These are phyloP conservation scores for Cebidichthys violaceus DNA, from an alignment of 2,113 vertebrate species.

Conservation along the genomic window DNA sequence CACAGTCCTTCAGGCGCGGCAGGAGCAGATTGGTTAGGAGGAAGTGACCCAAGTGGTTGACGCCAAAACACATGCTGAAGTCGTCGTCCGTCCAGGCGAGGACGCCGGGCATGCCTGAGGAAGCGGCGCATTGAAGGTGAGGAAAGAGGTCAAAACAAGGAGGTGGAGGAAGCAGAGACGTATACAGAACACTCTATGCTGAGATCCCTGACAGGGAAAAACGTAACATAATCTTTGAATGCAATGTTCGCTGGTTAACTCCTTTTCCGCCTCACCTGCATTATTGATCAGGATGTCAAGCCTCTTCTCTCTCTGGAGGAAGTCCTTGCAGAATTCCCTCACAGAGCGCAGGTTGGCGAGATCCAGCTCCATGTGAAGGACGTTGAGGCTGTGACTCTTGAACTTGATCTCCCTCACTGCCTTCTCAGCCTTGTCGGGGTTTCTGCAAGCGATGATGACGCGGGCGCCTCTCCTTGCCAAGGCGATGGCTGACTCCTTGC, in stretches of 20 bases:
- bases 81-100: slow-evolving; percentile 86
- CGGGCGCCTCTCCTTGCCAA: slow-evolving; percentile 83
- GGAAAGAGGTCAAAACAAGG: neutral
- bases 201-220: neutral
- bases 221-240: neutral
- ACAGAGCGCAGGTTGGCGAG: slow-evolving; percentile 83
- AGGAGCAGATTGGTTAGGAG: slow-evolving; percentile 85
- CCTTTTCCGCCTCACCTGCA: slow-evolving; percentile 79
- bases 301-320: slow-evolving; percentile 83
- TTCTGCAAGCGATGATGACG: slow-evolving; percentile 83
- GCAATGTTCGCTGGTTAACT: neutral
- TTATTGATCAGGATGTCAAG: slow-evolving; percentile 86
- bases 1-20: slow-evolving; percentile 80
- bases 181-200: neutral
- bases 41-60: slow-evolving; percentile 88
- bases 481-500: slow-evolving; percentile 84
- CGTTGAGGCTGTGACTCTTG: slow-evolving; percentile 79
- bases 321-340: slow-evolving; percentile 80
- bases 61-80: slow-evolving; percentile 87
- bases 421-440: slow-evolving; percentile 74
- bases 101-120: slow-evolving; percentile 83
- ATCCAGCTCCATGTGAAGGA: slow-evolving; percentile 82
- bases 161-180: neutral
- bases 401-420: slow-evolving; percentile 82
- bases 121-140: neutral